A percentile compares a stretch with the other conserved stretches of the same genome.
Conservation (phyloP, 2,797 vertebrate species). For the Okamejei kenojei region DNA sequence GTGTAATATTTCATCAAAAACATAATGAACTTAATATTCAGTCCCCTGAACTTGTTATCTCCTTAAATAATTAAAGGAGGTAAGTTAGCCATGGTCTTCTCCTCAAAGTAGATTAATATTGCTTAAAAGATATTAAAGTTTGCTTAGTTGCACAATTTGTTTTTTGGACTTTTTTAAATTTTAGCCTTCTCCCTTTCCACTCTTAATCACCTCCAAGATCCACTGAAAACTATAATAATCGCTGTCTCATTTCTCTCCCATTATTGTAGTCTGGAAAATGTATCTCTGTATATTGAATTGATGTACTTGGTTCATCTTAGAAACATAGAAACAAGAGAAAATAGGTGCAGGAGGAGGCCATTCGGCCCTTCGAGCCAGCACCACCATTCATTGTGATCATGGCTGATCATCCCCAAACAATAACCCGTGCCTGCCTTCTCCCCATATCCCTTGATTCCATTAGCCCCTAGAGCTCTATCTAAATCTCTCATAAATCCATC, state of each 20-base stretch:
- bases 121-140: neutral
- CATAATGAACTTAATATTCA: neutral
- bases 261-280: neutral
- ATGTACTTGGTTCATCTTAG: too few species aligned
- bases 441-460: too few species aligned
- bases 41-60: neutral
- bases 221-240: neutral
- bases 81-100: neutral
- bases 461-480: too few species aligned
- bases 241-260: too few species aligned
- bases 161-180: neutral
- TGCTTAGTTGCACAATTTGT: neutral
- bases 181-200: neutral
- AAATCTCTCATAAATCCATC: too few species aligned
- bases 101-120: neutral
- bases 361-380: too few species aligned
- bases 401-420: too few species aligned
- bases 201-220: neutral
- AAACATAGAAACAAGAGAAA: too few species aligned
- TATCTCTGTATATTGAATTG: neutral
- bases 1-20: neutral
- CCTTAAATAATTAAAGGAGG: neutral
- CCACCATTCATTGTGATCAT: too few species aligned
- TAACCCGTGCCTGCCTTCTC: too few species aligned
- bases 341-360: too few species aligned